Conservation (phyloP, 2,888 invertebrate species). For the Lasioglossum lativentre region DNA sequence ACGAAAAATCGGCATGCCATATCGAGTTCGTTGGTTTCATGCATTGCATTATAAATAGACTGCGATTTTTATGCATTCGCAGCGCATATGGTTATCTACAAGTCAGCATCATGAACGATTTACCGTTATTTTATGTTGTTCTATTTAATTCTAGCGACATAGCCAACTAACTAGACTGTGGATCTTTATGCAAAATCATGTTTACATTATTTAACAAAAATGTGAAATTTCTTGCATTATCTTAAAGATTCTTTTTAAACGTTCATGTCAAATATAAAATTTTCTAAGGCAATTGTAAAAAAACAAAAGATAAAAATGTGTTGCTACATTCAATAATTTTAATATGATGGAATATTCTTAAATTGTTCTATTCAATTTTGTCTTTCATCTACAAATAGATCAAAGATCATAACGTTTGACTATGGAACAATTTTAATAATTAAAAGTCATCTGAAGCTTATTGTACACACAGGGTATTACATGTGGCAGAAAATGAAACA, state of each 20-base stretch:
- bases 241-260: too few relatives aligned
- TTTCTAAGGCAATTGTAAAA: too few relatives aligned
- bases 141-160: not conserved
- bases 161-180: not conserved
- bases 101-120: not conserved
- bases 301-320: not conserved
- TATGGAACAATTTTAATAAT: too few relatives aligned
- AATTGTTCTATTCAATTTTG: too few relatives aligned
- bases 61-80: not conserved
- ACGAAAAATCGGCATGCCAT: constrained; percentile 40
- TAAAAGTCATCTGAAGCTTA: too few relatives aligned
- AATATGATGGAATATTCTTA: not conserved
- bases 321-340: not conserved
- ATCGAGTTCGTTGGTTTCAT: constrained; percentile 19
- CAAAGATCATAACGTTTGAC: too few relatives aligned
- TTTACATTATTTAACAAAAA: not conserved
- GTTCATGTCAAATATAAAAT: too few relatives aligned
- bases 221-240: not conserved
- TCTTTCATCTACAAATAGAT: not conserved
- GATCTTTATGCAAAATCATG: not conserved
- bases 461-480: too few relatives aligned
- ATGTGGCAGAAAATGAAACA: too few relatives aligned
- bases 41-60: constrained; percentile 5
- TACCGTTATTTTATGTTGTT: not conserved
- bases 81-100: not conserved